Conservation (phyloP, 2,797 vertebrate species). For the Limnodromus scolopaceus region DNA sequence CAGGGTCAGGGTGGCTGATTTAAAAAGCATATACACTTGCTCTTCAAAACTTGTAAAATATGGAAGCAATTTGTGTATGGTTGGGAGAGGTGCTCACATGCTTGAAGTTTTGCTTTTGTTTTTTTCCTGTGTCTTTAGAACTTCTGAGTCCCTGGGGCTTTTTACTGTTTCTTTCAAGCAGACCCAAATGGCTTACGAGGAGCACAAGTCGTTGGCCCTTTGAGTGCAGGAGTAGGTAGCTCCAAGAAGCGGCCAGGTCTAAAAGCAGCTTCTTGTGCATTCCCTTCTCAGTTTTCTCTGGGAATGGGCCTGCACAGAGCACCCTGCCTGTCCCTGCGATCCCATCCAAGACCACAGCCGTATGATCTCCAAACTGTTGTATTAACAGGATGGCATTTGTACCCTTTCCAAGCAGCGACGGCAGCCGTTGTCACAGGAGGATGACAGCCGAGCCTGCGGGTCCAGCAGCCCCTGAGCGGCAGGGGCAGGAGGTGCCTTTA, state of each 20-base stretch:
- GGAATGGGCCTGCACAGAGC: neutral
- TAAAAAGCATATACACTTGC: neutral
- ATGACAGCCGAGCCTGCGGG: neutral
- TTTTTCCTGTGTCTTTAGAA: neutral
- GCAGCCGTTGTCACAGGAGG: neutral
- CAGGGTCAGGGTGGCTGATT: conserved; percentile 23
- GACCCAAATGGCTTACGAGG: neutral
- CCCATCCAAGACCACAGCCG: neutral
- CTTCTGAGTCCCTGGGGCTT: neutral
- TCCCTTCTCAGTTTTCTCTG: neutral
- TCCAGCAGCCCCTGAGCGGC: neutral
- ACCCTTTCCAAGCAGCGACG: neutral
- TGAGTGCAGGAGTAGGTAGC: neutral
- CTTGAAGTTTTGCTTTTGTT: neutral
- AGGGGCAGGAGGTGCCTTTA: neutral
- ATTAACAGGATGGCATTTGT: neutral
- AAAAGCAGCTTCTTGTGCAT: neutral
- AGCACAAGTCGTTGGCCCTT: neutral
- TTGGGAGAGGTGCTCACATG: neutral
- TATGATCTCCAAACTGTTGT: neutral
- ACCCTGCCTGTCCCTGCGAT: neutral
- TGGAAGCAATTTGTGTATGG: conserved; percentile 7
- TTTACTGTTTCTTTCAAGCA: neutral
- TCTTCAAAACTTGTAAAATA: conserved; percentile 46
- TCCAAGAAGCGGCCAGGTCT: neutral